These are phyloP conservation scores for Ophion obscuratus DNA, from an alignment of 2,888 invertebrate species.

Conservation along the genomic window DNA sequence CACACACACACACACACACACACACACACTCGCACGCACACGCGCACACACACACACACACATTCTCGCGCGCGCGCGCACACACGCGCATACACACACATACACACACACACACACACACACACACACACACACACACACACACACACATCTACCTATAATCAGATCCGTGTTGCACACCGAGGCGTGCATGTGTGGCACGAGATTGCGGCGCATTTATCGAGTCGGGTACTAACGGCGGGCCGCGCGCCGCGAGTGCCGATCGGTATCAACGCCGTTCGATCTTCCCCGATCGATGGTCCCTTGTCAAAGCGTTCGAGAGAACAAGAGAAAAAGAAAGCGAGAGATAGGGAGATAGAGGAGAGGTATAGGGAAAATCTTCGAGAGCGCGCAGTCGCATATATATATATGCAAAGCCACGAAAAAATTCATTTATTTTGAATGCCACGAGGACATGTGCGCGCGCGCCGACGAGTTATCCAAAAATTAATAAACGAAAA, in stretches of 20 bases:
- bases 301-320: slow-evolving; percentile 43
- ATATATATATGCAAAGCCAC: slow-evolving; percentile 28
- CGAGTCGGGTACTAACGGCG: slow-evolving; percentile 32
- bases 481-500: background rate
- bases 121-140: background rate
- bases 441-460: slow-evolving; percentile 13
- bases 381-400: background rate
- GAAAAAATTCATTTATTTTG: slow-evolving; percentile 46
- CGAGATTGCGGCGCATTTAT: slow-evolving; percentile 45
- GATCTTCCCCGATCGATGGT: slow-evolving; percentile 63
- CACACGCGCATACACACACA: background rate
- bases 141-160: background rate
- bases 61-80: too few relatives aligned
- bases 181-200: background rate
- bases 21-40: background rate
- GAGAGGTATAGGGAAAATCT: background rate
- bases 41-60: background rate
- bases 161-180: slow-evolving; percentile 15
- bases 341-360: background rate
- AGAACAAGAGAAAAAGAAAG: background rate
- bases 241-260: slow-evolving; percentile 64
- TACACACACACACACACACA: too few relatives aligned
- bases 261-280: slow-evolving; percentile 64
- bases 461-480: background rate
- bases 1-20: background rate